Evolutionary conservation across 1,140 invertebrate genomes (phyloP), one percentile per base, ranked within the genome.

Genomic region (Penaeus indicus): DNA sequence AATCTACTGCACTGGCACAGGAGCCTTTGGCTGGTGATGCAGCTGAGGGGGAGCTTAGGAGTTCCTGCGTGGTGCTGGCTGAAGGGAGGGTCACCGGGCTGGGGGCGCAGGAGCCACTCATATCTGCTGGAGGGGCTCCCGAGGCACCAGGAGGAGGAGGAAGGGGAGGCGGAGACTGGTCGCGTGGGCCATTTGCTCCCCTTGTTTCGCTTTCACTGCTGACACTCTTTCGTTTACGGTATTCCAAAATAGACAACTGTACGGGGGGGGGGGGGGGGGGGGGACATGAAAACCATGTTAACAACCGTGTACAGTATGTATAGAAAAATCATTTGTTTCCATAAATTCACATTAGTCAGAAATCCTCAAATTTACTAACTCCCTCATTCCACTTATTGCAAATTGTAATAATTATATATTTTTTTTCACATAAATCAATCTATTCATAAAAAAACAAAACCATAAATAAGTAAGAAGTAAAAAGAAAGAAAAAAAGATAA

Each of bases 171-270:
- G 61, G 72, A 90, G n/a, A 93, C 91, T 16, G 93, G 92, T 63
- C 64, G 13, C 93, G 90, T 38, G 91, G 91, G 93, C 92, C 10
- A 92, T 32, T 47, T n/a, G 54, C 64, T 75, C 84, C 32, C 32
- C 62, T 67, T 84, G 81, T 54, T 8, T 82, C 79, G 80, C 42
- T 27, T 32, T 88, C 83, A 64, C 86, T 84, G 47, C 80, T 69
- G 13, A 88, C 85, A 84, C 86, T 87, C 81, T 90, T 84, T 82
- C 86, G 79, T 32, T 85, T 88, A 63, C 85, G 86, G 85, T 91
- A 92, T 89, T 91, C 87, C 85, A 81, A 81, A 61, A 84, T 90
- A 25, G 88, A 89, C 27, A 89, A 62, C 88, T 89, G 83, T 60
- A 47, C 21, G 32, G 13, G 72, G n/a, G 62, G 38, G 38, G 32